These are phyloP conservation scores for Gila orcuttii DNA, from an alignment of 2,113 vertebrate genomes.

Conservation along the genomic window DNA sequence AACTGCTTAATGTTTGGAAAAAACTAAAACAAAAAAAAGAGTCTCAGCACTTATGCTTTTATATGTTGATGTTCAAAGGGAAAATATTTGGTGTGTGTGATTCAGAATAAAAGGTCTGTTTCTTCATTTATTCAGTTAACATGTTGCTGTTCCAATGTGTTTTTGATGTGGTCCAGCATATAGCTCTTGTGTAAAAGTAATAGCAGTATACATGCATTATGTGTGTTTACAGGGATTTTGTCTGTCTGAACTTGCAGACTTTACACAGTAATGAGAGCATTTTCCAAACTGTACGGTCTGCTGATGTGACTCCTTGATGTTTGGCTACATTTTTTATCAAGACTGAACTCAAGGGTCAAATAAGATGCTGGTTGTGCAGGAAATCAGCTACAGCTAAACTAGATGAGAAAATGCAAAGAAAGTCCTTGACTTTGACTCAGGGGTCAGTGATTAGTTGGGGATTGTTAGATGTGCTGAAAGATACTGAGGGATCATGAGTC, in stretches of 20 bases:
- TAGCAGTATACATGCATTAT: slow-evolving; percentile 1
- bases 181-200: slow-evolving; percentile 20
- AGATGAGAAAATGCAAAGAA: neutral
- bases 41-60: neutral
- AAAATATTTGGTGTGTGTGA: neutral
- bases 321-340: neutral
- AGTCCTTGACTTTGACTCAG: slow-evolving; percentile 24
- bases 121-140: slow-evolving; percentile 11
- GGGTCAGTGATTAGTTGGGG: slow-evolving; percentile 8
- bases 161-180: slow-evolving; percentile 25
- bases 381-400: slow-evolving; percentile 4
- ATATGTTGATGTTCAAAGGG: neutral
- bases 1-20: neutral
- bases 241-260: slow-evolving; percentile 8
- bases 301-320: neutral
- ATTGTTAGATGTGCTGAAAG: slow-evolving; percentile 37
- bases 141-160: neutral
- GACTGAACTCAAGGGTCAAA: neutral
- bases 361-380: neutral
- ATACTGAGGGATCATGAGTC: neutral
- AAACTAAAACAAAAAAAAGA: neutral
- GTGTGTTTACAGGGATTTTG: slow-evolving; percentile 7
- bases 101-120: neutral
- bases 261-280: slow-evolving; percentile 3
- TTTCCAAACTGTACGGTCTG: neutral